Evolutionary conservation across 23 tunicate species (phyloP).

Genomic region (Styela plicata): DNA sequence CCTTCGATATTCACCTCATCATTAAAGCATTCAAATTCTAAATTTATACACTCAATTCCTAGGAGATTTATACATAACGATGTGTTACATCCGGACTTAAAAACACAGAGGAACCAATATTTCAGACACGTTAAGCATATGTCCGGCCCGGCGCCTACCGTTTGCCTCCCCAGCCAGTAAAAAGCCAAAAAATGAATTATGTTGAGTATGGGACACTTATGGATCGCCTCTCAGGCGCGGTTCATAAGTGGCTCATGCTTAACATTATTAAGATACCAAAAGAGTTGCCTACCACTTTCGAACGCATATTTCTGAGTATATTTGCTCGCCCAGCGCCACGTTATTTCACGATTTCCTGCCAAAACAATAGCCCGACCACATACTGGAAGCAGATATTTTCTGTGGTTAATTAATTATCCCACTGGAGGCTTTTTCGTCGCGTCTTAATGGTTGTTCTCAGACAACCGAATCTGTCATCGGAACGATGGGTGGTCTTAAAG

Average conservation of each 20-base stretch:
- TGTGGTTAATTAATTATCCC: neutral
- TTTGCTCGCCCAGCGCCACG: neutral
- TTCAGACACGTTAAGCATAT: neutral
- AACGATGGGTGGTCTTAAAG: neutral
- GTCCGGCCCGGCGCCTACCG: neutral
- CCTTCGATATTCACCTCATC: neutral
- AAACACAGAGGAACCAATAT: neutral
- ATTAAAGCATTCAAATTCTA: neutral
- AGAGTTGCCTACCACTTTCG: neutral
- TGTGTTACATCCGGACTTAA: neutral
- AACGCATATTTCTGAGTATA: neutral
- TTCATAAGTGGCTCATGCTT: too few relatives aligned
- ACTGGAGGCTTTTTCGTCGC: neutral
- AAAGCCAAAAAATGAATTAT: too few relatives aligned
- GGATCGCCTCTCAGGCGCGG: too few relatives aligned
- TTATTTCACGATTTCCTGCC: neutral
- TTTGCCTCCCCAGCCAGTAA: too few relatives aligned
- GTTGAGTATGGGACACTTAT: too few relatives aligned
- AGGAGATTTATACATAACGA: neutral
- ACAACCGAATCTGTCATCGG: neutral
- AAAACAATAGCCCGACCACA: neutral
- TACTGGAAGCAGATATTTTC: neutral
- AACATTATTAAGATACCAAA: too few relatives aligned
- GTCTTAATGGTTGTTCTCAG: neutral
- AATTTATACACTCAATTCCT: neutral